These are phyloP conservation scores for Brachylomia viminalis DNA, from an alignment of 2,888 invertebrate genomes.

Conservation along the genomic window DNA sequence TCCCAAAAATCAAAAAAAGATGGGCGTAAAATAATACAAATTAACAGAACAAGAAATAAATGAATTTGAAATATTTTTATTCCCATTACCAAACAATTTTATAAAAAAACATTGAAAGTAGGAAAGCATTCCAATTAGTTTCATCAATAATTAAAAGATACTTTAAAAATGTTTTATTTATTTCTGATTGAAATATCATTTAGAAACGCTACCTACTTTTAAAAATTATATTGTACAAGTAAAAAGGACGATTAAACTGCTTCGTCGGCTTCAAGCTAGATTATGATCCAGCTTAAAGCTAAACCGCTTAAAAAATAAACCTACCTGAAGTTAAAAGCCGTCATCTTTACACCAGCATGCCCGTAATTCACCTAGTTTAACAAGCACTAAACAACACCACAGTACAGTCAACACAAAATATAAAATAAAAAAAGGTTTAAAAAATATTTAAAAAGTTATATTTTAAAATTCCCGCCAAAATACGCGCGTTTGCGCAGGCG, in stretches of 20 bases:
- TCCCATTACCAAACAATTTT: not conserved
- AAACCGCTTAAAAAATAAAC: constrained; percentile 47
- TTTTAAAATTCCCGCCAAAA: constrained; percentile 83
- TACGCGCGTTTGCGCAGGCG: constrained; percentile 79
- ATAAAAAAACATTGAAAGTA: no score
- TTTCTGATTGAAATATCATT: not conserved
- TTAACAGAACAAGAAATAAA: not conserved
- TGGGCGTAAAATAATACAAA: not conserved
- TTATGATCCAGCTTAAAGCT: constrained; percentile 5
- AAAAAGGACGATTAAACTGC: not conserved
- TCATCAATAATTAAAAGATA: not conserved
- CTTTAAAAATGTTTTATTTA: not conserved
- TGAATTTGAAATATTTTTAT: not conserved
- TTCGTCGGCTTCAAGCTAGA: not conserved
- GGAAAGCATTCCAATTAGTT: not conserved
- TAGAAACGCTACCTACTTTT: not conserved
- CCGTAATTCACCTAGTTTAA: constrained; percentile 72
- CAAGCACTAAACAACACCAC: constrained; percentile 78
- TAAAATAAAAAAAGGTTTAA: constrained; percentile 48
- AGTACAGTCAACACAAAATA: constrained; percentile 75
- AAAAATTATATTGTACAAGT: not conserved
- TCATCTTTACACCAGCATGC: constrained; percentile 86
- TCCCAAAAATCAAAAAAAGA: no score
- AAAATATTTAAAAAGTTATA: constrained; percentile 61
- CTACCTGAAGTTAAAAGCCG: constrained; percentile 84